These are phyloP conservation scores for Epizoanthus scotinus DNA, from an alignment of 92 coral and sea anemone genomes.

Conservation along the genomic window DNA sequence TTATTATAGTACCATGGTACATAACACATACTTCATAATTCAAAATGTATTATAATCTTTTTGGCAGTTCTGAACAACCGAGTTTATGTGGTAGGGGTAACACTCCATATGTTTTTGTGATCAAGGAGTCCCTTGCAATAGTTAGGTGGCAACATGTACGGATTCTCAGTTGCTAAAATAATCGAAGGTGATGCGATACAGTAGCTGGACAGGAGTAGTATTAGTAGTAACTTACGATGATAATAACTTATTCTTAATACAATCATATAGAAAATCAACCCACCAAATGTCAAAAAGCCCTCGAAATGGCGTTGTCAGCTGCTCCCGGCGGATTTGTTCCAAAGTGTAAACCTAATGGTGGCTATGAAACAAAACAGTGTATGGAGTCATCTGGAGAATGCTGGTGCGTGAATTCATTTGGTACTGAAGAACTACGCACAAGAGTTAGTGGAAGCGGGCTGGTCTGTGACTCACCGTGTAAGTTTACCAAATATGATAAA, in stretches of 20 bases:
- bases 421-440: constrained; percentile 76
- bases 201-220: too few relatives aligned
- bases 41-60: too few relatives aligned
- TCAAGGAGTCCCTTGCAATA: too few relatives aligned
- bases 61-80: too few relatives aligned
- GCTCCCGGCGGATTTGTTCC: constrained; percentile 66
- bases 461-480: constrained; percentile 84
- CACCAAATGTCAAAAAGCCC: constrained; percentile 74
- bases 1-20: too few relatives aligned
- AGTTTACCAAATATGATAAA: neutral
- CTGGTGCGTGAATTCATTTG: constrained; percentile 93
- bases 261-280: constrained; percentile 32
- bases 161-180: too few relatives aligned
- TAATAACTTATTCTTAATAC: neutral
- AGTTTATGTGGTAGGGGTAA: too few relatives aligned
- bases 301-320: constrained; percentile 41
- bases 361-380: constrained; percentile 78
- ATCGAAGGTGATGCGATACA: too few relatives aligned
- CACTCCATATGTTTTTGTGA: too few relatives aligned
- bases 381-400: constrained; percentile 71
- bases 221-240: too few relatives aligned
- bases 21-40: too few relatives aligned
- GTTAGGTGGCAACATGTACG: too few relatives aligned
- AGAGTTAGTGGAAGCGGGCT: constrained; percentile 68
- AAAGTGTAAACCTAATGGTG: constrained; percentile 67